Evolutionary conservation across 2,113 vertebrate genomes (phyloP).

Genomic region (Balaeniceps rex): DNA sequence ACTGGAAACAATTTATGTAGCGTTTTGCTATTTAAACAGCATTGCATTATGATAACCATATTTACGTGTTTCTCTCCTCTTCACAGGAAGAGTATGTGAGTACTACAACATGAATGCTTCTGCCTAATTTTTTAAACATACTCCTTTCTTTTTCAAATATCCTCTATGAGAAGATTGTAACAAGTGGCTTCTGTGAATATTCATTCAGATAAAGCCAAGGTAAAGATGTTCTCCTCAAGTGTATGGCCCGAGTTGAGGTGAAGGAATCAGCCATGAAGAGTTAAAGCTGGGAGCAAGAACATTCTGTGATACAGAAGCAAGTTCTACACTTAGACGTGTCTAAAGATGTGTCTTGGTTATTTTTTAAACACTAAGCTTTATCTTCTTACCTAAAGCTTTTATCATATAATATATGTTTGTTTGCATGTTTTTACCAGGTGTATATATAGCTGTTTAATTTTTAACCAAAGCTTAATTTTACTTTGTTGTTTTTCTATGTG

Average conservation of each 20-base stretch:
- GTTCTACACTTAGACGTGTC: background rate
- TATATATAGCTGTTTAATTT: background rate
- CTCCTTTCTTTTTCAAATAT: background rate
- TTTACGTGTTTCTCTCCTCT: background rate
- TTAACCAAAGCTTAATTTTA: slow-evolving; percentile 37
- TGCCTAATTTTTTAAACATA: background rate
- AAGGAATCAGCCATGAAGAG: background rate
- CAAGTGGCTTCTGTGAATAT: background rate
- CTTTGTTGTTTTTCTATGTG: background rate
- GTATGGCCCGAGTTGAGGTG: fast-evolving
- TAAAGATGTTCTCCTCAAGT: background rate
- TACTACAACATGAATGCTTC: background rate
- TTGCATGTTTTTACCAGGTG: background rate
- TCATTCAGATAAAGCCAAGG: background rate
- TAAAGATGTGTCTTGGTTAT: background rate
- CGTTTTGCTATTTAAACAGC: background rate
- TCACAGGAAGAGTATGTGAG: background rate
- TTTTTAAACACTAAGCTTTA: background rate
- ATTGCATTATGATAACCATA: background rate
- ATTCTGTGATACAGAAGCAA: background rate
- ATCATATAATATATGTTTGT: background rate
- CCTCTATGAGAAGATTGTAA: background rate
- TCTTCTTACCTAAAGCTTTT: background rate
- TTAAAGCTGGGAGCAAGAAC: background rate
- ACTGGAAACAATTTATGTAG: background rate